Base-by-base conservation (phyloP, 2,113 vertebrate genomes). In the Microtus montanus region DNA sequence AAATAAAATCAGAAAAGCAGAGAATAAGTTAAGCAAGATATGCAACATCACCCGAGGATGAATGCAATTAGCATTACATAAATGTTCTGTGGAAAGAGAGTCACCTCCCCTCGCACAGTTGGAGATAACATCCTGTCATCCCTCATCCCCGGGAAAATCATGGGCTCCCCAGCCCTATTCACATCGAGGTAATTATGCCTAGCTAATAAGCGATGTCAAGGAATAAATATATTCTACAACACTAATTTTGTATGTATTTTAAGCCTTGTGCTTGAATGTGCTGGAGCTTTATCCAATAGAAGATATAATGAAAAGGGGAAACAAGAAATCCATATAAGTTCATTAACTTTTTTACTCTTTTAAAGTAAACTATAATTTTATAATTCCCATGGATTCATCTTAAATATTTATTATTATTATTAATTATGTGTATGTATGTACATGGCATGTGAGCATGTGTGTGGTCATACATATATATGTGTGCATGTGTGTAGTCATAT, bases 61-160 rank as follows among this genome's bases (percentile, higher is more conserved):
- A 97, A 98, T 97, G 97, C 90, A 98, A 97, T 98, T 95, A 97
- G 24, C 63, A 94, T 97, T 94, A 96, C 94, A 97, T 97, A 95
- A 97, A 98, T 95, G 90, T 97, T 97, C 96, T 96, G 52, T 97
- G 95, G 96, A 98, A 98, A 98, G 86, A 70, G 92, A 98, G 98
- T 98, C 97, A 96, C 88, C 87, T 98, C 96, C 95, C 95, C 91
- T 98, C 95, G 98, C 95, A 97, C 96, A 96, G 95, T 96, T 91
- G 93, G 94, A 97, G 97, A 98, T 97, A 98, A 97, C 93, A 97
- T 97, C 97, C 94, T 98, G 95, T 96, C 98, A 98, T 89, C 89
- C 97, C 74, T 98, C 97, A 98, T 97, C 41, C 78, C 35, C 73
- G 93, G 68, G 90, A 98, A 97, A 98, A 98, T 97, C 92, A 97